Conservation (phyloP, 1,140 invertebrate species). For the Leucophenga varia region DNA sequence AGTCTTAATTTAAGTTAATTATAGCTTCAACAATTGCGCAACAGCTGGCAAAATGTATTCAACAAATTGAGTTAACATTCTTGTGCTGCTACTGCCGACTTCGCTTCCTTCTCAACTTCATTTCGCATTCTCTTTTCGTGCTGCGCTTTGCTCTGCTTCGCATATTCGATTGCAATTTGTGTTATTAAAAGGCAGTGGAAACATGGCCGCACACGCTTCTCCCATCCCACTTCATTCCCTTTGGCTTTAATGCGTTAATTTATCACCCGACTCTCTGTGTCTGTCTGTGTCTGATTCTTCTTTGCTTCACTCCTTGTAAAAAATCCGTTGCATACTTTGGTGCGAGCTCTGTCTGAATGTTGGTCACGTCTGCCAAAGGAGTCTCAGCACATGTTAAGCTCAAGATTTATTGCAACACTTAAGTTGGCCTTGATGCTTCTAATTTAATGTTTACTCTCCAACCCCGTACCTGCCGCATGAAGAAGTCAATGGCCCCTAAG, state of each 20-base stretch:
- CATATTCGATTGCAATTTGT: conserved; percentile 48
- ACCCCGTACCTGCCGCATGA: no score
- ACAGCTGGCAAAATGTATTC: conserved; percentile 4
- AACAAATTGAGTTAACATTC: conserved; percentile 40
- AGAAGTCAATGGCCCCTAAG: no score
- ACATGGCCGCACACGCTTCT: conserved; percentile 19
- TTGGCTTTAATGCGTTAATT: conserved; percentile 29
- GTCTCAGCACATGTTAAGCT: conserved; percentile 48
- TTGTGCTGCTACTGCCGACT: not conserved
- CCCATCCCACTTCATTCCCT: conserved; percentile 4
- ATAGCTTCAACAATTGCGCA: conserved; percentile 7
- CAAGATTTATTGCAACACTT: conserved; percentile 51
- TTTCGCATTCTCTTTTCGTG: conserved; percentile 40
- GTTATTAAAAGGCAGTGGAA: conserved; percentile 46
- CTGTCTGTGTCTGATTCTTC: not conserved
- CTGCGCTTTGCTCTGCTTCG: no score
- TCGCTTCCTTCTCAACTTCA: conserved; percentile 20
- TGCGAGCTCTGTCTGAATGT: conserved; percentile 36
- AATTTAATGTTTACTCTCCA: no score
- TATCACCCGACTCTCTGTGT: conserved; percentile 14
- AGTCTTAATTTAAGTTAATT: conserved; percentile 12
- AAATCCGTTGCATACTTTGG: conserved; percentile 33
- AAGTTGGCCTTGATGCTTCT: conserved; percentile 46
- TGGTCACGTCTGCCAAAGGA: conserved; percentile 43
- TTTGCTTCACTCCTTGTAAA: conserved; percentile 19